Base-by-base conservation (phyloP, 2,113 vertebrate genomes). In the Dicrurus megarhynchus region DNA sequence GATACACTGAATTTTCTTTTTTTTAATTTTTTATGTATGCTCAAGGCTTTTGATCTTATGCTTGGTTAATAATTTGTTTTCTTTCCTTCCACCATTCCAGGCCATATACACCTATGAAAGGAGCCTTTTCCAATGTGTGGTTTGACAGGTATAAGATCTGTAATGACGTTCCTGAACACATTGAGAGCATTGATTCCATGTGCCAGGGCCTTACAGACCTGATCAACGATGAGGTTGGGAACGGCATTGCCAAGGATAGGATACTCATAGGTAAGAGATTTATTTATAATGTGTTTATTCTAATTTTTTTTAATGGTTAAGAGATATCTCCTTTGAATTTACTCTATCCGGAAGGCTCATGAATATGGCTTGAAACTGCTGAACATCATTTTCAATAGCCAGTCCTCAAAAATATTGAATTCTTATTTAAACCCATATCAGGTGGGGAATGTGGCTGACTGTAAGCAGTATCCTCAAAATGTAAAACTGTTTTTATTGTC, bases 121-220 rank as follows among this genome's bases (percentile, higher is more conserved):
- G 99, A 80, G 94, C 97, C 44, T 59, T 96, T 82, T 99, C 99
- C 77, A 98, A 97, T 27, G 98, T 99, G 63, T 99, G 99, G 99
- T 99, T 99, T 97, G 99, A 99, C 97, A 98, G 99, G n/a, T 88
- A 97, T 68, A 99, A 98, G 97, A 99, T 99, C 92, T 98, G 98
- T 32, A 96, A 87, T 35, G 98, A 99, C 47, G 98, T 98, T 93
- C 98, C 98, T 19, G 99, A 99, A 76, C 98, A 99, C 96, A 97
- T 98, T 28, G 98, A 99, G 81, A 99, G 99, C 13, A 98, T 99
- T 39, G 98, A 99, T 67, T 79, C 67, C 8, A 99, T 99, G 98
- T 98, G 98, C 84, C 85, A 1, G 11, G 22, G 85, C 27, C 97
- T 99, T 85, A 97, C 98, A 23, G 89, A 95, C 20, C 55, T 99